Percentiles rank a stretch among this genome's conserved stretches.
Conservation (phyloP, 23 tunicate species). For the Ciona savignyi region DNA sequence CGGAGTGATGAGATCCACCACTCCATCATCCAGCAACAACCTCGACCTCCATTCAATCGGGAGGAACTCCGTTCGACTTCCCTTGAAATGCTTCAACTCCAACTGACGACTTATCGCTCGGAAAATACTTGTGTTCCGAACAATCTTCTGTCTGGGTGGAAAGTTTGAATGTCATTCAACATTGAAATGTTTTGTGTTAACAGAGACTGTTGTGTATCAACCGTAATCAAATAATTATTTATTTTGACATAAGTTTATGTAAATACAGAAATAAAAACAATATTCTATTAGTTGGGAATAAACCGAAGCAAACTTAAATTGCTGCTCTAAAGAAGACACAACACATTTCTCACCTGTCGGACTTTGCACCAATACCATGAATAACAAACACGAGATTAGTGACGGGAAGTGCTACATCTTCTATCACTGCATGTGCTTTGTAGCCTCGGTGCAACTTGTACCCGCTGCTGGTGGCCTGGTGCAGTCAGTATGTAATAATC, state of each 20-base stretch:
- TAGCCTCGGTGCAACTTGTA: slow-evolving; percentile 69
- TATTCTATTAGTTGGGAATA: too few relatives aligned
- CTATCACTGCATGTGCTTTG: slow-evolving; percentile 33
- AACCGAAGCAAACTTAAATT: too few relatives aligned
- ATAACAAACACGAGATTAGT: slow-evolving; percentile 74
- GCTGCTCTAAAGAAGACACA: too few relatives aligned
- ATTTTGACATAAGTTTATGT: too few relatives aligned
- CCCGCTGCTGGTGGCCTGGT: slow-evolving; percentile 72
- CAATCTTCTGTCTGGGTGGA: slow-evolving; percentile 45
- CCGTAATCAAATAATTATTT: too few relatives aligned
- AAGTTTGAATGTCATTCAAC: not conserved
- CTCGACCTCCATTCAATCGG: slow-evolving; percentile 92
- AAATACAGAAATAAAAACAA: too few relatives aligned
- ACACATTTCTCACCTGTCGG: slow-evolving; percentile 51
- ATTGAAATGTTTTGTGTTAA: too few relatives aligned
- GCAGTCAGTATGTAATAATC: not conserved
- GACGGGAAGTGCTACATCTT: slow-evolving; percentile 53
- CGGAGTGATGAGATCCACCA: slow-evolving; percentile 72
- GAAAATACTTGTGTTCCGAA: slow-evolving; percentile 66
- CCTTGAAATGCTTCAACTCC: slow-evolving; percentile 37
- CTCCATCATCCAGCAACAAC: slow-evolving; percentile 52
- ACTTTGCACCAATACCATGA: slow-evolving; percentile 87
- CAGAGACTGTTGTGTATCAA: too few relatives aligned
- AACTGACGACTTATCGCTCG: slow-evolving; percentile 45
- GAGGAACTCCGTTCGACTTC: slow-evolving; percentile 50